phyloP scores from a whole-genome alignment of 2,888 invertebrate species.

The Hypsopygia costalis region DNA sequence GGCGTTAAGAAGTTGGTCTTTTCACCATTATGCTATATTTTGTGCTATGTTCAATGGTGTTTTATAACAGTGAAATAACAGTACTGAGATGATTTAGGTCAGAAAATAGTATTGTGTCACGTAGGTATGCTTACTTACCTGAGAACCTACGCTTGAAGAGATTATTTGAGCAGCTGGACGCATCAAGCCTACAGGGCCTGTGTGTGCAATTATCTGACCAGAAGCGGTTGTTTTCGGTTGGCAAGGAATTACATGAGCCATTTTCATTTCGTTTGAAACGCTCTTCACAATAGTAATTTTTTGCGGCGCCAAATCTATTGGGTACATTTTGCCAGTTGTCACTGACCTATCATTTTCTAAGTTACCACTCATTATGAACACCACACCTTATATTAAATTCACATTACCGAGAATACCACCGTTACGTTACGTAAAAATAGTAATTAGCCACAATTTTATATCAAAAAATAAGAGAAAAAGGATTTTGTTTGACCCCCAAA shows the following conservation, averaged over 20 bases:
- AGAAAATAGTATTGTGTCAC: no score
- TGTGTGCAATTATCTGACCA: slow-evolving; percentile 61
- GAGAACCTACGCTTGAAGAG: slow-evolving; percentile 63
- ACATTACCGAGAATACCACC: slow-evolving; percentile 6
- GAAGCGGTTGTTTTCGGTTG: slow-evolving; percentile 57
- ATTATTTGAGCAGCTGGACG: slow-evolving; percentile 71
- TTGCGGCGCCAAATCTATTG: slow-evolving; percentile 76
- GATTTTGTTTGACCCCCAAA: no score
- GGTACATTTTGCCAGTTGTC: slow-evolving; percentile 78
- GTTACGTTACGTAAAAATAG: no score
- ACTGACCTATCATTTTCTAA: slow-evolving; percentile 79
- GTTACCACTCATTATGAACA: slow-evolving; percentile 64
- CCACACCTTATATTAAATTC: slow-evolving; percentile 5
- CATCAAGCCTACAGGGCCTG: slow-evolving; percentile 62
- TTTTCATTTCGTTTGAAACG: slow-evolving; percentile 69
- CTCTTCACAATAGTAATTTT: slow-evolving; percentile 75
- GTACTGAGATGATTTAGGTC: no score
- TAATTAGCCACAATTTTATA: no score
- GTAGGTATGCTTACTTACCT: slow-evolving; percentile 38
- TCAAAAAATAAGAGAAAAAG: no score
- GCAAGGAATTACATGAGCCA: slow-evolving; percentile 67
- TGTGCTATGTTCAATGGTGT: no score
- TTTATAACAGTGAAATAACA: no score
- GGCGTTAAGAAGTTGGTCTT: no score
- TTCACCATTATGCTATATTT: no score